phyloP scores from a whole-genome alignment of 2,797 vertebrate genomes.

The Chiroxiphia lanceolata region DNA sequence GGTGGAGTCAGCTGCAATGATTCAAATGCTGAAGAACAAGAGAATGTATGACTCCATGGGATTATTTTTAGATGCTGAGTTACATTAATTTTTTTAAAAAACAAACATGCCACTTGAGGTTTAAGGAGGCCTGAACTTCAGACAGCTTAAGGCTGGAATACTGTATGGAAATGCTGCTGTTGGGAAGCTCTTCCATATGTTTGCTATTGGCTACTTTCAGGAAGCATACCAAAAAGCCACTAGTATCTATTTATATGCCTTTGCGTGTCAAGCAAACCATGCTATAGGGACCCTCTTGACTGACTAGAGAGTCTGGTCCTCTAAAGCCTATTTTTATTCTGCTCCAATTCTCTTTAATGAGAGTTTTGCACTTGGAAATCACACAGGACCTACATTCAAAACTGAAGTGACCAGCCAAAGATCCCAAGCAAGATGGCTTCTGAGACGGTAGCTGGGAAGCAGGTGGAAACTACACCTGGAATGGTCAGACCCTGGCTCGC shows the following conservation, averaged over 20 bases:
- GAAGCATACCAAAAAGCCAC: background rate
- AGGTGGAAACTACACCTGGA: background rate
- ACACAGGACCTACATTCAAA: background rate
- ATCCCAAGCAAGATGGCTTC: background rate
- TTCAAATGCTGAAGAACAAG: slow-evolving; percentile 13
- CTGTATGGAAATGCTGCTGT: background rate
- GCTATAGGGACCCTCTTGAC: background rate
- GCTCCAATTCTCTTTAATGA: background rate
- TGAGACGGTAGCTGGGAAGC: background rate
- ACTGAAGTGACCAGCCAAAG: background rate
- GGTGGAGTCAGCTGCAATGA: slow-evolving; percentile 16
- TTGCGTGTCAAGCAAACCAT: background rate
- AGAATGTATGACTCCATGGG: background rate
- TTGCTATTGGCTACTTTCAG: background rate
- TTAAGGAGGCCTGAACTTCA: slow-evolving; percentile 20
- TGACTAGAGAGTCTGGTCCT: background rate
- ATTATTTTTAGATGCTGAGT: slow-evolving; percentile 41
- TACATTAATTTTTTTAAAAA: background rate
- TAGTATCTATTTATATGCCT: background rate
- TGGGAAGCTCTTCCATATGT: background rate
- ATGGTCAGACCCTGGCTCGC: background rate
- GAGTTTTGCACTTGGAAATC: background rate
- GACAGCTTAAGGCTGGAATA: background rate
- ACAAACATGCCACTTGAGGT: background rate
- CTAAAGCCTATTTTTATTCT: background rate